Evolutionary conservation across 2,797 vertebrate genomes (phyloP), one percentile per base, ranked within the genome.

Genomic region (Zalophus californianus): DNA sequence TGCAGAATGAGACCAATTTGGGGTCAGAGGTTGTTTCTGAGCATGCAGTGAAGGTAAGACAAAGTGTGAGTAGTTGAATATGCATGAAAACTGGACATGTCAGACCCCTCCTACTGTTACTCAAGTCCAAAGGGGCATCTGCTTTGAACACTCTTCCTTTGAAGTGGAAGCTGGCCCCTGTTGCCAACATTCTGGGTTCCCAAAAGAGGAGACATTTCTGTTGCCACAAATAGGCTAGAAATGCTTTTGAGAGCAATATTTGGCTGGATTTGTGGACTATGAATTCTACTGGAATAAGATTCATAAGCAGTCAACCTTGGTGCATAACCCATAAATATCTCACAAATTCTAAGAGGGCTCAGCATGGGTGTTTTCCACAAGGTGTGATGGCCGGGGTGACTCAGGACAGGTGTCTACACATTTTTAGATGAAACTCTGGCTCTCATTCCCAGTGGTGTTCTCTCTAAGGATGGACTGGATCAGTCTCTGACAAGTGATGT

Each of bases 201-300:
- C 89, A n/a, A 79, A 92, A 96, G 70, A 83, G 29, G 52, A 97
- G 54, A 85, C 66, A 73, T 89, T 93, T 92, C 60, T 92, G 29
- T 41, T 27, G 50, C 75, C 86, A 93, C 77, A 94, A 89, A 97
- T 56, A 97, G 94, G 75, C n/a, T 80, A 94, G 87, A 91, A 95
- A 93, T 38, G 79, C 18, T 86, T 91, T 54, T 77, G 91, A 96
- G 21, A 58, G 64, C 82, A 93, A 66, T 70, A 48, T 60, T 90
- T 88, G 93, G 90, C 92, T 35, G 48, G 20, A 73, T 44, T 62
- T 23, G 52, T 23, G 25, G 38, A 35, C 23, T 78, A 68, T 79
- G 58, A 94, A 70, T 90, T 95, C 90, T 93, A 21, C 84, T 86
- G 35, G 75, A 82, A 25, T 85, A 93, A 91, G 68, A 79, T 72